These are phyloP conservation scores for Coregonus suidteri DNA, from an alignment of 2,797 vertebrate species.

Conservation along the genomic window DNA sequence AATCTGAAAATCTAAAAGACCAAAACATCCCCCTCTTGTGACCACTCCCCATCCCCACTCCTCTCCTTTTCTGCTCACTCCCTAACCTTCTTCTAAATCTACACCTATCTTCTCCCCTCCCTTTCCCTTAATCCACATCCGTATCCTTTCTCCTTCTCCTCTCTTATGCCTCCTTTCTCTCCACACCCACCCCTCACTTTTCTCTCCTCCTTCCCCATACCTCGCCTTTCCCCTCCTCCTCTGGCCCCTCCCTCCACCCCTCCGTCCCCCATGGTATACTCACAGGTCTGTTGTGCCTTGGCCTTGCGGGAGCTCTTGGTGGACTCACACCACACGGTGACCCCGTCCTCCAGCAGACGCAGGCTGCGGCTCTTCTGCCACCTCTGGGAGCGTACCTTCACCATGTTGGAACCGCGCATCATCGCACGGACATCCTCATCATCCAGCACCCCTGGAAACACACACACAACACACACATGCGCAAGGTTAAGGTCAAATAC, in stretches of 20 bases:
- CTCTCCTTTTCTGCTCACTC: constrained; percentile 8
- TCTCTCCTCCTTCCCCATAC: neutral
- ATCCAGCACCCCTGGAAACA: constrained; percentile 80
- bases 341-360: constrained; percentile 87
- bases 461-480: constrained; percentile 11
- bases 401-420: constrained; percentile 84
- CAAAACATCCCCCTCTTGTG: neutral
- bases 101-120: neutral
- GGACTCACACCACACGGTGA: constrained; percentile 90
- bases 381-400: constrained; percentile 86
- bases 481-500: constrained; percentile 5
- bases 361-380: constrained; percentile 83
- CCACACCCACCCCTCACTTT: neutral
- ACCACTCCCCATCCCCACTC: neutral
- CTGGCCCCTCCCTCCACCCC: neutral
- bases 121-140: neutral
- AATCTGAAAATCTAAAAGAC: neutral
- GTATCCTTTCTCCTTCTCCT: neutral
- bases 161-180: neutral
- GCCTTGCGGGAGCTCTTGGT: constrained; percentile 75
- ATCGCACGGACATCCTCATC: constrained; percentile 86
- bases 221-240: neutral
- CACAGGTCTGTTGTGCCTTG: constrained; percentile 85
- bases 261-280: constrained; percentile 54
- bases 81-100: neutral